These are phyloP conservation scores for Blomia tropicalis DNA, from an alignment of 2,888 invertebrate genomes.

Conservation along the genomic window DNA sequence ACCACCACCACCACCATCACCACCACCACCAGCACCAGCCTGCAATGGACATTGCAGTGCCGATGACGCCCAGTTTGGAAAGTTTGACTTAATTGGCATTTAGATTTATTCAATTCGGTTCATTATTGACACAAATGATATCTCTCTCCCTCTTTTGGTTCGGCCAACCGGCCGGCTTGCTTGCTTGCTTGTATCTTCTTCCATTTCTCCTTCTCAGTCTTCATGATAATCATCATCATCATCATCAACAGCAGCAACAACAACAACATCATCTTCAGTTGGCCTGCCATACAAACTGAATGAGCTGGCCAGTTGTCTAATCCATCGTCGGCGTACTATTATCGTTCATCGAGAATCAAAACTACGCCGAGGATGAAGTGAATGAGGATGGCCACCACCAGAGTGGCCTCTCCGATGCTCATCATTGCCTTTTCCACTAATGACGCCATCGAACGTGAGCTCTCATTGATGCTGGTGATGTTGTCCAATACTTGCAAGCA, in stretches of 20 bases:
- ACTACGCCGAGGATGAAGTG: background rate
- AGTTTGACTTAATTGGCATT: constrained; percentile 8
- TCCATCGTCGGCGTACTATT: too few relatives aligned
- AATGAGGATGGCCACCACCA: too few relatives aligned
- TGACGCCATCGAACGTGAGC: background rate
- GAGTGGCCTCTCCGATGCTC: too few relatives aligned
- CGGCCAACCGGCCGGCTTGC: too few relatives aligned
- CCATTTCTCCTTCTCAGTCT: background rate
- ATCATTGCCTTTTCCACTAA: background rate
- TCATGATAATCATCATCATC: background rate
- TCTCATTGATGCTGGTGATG: too few relatives aligned
- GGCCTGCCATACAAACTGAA: too few relatives aligned
- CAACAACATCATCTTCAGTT: too few relatives aligned
- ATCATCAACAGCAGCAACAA: too few relatives aligned
- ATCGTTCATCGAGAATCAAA: background rate
- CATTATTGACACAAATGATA: constrained; percentile 15
- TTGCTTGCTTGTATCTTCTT: too few relatives aligned
- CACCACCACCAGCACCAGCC: background rate
- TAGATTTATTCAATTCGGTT: constrained; percentile 11
- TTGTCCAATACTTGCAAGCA: background rate
- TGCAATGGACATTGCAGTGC: background rate
- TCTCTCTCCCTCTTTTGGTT: background rate
- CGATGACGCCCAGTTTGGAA: constrained; percentile 11
- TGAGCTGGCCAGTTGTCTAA: too few relatives aligned
- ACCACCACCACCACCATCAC: background rate